These are phyloP conservation scores for Resseliella maxima DNA, from an alignment of 2,888 invertebrate genomes.

Conservation along the genomic window DNA sequence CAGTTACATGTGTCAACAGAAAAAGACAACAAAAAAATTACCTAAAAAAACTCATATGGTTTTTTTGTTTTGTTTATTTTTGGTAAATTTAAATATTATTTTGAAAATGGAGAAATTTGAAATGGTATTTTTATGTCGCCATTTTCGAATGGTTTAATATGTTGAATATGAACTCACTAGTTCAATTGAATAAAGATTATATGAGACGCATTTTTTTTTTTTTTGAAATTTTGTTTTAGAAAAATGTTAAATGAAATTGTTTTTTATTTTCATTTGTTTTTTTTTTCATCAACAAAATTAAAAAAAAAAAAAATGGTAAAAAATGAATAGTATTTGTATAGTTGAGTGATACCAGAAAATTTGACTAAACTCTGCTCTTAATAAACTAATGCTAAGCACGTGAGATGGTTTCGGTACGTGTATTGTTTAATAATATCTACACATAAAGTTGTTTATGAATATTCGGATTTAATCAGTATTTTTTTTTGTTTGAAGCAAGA, in stretches of 20 bases:
- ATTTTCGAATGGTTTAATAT: background rate
- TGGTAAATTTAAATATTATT: too few relatives aligned
- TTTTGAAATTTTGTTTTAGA: background rate
- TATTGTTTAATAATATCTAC: background rate
- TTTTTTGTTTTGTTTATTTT: too few relatives aligned
- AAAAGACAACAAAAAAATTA: too few relatives aligned
- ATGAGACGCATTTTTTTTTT: background rate
- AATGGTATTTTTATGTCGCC: too few relatives aligned
- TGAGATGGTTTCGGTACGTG: background rate
- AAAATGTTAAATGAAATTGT: background rate
- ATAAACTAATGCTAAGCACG: background rate
- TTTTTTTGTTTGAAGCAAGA: background rate
- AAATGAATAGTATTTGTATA: background rate
- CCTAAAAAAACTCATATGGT: too few relatives aligned
- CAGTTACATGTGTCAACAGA: too few relatives aligned
- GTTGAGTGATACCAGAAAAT: background rate
- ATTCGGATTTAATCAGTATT: background rate
- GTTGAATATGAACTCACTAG: background rate
- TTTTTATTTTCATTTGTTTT: background rate
- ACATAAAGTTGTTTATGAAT: background rate
- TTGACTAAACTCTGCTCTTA: background rate
- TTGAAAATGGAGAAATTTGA: too few relatives aligned
- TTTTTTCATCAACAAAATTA: background rate
- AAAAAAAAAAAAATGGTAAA: constrained; percentile 4
- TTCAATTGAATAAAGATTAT: background rate